phyloP scores from a whole-genome alignment of 2,888 invertebrate species.

The Heliconius hortense region DNA sequence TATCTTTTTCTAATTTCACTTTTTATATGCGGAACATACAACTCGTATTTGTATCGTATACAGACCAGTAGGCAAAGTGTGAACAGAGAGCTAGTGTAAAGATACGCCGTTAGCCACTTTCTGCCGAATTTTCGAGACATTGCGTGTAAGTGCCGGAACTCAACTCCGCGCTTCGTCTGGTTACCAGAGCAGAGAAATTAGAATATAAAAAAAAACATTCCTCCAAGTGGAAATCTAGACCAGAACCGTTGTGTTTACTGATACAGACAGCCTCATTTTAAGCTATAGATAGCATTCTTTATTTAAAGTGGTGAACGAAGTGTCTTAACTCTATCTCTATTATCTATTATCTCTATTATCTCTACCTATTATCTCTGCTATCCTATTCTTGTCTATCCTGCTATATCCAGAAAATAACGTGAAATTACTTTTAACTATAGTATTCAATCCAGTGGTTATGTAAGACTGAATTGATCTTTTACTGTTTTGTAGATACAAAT shows the following conservation, averaged over 20 bases:
- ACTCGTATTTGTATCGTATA: too few relatives aligned
- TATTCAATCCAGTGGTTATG: neutral
- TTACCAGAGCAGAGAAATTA: neutral
- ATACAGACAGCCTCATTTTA: neutral
- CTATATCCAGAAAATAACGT: neutral
- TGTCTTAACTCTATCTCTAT: neutral
- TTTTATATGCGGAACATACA: too few relatives aligned
- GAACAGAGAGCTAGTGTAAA: neutral
- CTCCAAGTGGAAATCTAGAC: neutral
- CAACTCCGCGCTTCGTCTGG: neutral
- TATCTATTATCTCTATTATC: too few relatives aligned
- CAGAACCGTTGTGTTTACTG: neutral
- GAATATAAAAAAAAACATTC: neutral
- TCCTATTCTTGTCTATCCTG: neutral
- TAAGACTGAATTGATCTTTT: conserved; percentile 1
- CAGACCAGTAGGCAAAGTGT: too few relatives aligned
- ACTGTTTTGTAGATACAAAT: neutral
- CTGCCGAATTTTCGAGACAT: too few relatives aligned
- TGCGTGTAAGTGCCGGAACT: neutral
- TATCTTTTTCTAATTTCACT: too few relatives aligned
- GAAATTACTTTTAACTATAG: neutral
- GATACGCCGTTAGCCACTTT: neutral
- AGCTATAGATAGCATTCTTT: too few relatives aligned
- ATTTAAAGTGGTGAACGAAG: neutral
- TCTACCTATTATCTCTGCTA: too few relatives aligned